phyloP scores from a whole-genome alignment of 1,140 invertebrate species.

The Drosophila tani region DNA sequence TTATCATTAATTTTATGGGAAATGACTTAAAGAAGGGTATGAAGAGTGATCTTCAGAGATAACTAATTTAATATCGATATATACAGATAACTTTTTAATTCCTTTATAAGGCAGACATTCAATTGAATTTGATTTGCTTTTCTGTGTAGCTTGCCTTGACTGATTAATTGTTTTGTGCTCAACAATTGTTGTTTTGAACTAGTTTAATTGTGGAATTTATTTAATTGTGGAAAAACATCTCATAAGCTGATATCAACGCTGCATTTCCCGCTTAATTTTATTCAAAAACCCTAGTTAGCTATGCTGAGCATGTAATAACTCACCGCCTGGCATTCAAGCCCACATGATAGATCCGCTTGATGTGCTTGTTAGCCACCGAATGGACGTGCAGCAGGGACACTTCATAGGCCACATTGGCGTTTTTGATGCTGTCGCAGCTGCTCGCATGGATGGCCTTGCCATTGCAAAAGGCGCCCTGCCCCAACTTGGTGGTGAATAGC shows the following conservation, averaged over 20 bases:
- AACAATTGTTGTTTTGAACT: not conserved
- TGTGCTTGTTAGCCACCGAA: slow-evolving; percentile 75
- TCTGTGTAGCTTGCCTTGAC: not conserved
- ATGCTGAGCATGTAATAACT: not conserved
- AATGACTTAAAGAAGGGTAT: not conserved
- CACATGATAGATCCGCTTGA: slow-evolving; percentile 81
- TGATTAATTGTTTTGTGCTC: slow-evolving; percentile 17
- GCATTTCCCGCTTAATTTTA: not conserved
- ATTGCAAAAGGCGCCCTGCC: slow-evolving; percentile 91
- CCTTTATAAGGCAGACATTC: not conserved
- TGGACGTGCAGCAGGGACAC: slow-evolving; percentile 76
- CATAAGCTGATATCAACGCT: not conserved
- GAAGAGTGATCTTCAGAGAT: not conserved
- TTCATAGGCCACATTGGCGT: slow-evolving; percentile 83
- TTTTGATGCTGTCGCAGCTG: slow-evolving; percentile 52
- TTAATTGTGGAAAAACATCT: not conserved
- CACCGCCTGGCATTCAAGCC: slow-evolving; percentile 75
- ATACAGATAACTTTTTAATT: too few species aligned
- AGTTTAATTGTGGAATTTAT: not conserved
- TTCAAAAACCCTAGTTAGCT: not conserved
- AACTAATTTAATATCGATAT: not conserved
- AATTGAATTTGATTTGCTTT: slow-evolving; percentile 6
- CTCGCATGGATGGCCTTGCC: slow-evolving; percentile 86
- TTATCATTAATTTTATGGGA: not conserved
- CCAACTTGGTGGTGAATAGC: slow-evolving; percentile 89